Evolutionary conservation across 2,888 invertebrate species (phyloP).

Genomic region (Ctena decussata): DNA sequence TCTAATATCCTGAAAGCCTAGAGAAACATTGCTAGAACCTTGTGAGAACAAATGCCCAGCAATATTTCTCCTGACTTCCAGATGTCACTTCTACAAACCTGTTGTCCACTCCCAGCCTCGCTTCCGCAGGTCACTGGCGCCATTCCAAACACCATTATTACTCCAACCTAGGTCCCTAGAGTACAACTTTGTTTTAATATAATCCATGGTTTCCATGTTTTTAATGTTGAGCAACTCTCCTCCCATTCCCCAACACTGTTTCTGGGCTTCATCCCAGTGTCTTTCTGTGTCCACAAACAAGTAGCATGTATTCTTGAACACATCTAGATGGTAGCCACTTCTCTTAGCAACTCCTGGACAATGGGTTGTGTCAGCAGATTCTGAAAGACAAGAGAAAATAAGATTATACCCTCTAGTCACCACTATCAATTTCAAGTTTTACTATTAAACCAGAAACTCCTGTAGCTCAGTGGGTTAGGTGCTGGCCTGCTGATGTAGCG

Average conservation of each 20-base stretch:
- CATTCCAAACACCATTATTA: constrained; percentile 80
- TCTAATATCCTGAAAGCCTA: too few relatives aligned
- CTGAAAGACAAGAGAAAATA: neutral
- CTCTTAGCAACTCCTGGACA: constrained; percentile 66
- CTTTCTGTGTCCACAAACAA: constrained; percentile 76
- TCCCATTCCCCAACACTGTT: constrained; percentile 75
- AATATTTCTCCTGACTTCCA: too few relatives aligned
- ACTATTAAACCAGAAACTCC: too few relatives aligned
- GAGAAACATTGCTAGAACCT: too few relatives aligned
- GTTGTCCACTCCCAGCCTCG: constrained; percentile 80
- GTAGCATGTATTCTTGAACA: constrained; percentile 73
- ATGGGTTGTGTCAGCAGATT: neutral
- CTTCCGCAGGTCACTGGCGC: constrained; percentile 71
- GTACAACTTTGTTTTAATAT: constrained; percentile 67
- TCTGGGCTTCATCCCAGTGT: constrained; percentile 77
- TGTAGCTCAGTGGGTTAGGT: too few relatives aligned
- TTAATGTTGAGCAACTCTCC: constrained; percentile 78
- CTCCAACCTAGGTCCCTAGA: constrained; percentile 76
- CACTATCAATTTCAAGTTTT: too few relatives aligned
- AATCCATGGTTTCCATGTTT: constrained; percentile 74
- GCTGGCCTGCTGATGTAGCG: too few relatives aligned
- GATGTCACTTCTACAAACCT: too few relatives aligned
- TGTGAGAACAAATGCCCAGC: too few relatives aligned
- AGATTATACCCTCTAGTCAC: too few relatives aligned
- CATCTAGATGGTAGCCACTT: constrained; percentile 49